Evolutionary conservation across 1,140 invertebrate species (phyloP).

Genomic region (Leptinotarsa defecta): DNA sequence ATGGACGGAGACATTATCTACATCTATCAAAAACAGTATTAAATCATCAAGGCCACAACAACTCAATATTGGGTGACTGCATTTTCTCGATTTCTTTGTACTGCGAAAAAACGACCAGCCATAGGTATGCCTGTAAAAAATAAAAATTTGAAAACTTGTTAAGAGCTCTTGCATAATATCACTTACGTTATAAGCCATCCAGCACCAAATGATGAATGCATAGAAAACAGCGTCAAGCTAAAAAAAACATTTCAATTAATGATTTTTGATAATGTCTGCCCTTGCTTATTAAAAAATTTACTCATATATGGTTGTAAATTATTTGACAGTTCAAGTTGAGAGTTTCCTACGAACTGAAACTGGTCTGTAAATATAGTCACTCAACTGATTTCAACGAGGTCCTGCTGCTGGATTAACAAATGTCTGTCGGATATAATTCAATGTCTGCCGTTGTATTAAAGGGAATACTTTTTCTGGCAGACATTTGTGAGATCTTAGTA

Average conservation of each 20-base stretch:
- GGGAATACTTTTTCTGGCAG: not conserved
- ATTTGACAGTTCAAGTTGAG: too few relatives aligned
- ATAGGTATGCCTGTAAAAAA: conserved; percentile 79
- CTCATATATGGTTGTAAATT: too few relatives aligned
- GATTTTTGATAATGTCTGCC: too few relatives aligned
- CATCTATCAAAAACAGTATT: not conserved
- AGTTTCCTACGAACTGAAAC: too few relatives aligned
- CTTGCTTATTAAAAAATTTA: too few relatives aligned
- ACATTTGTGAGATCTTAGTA: not conserved
- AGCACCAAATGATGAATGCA: conserved; percentile 74
- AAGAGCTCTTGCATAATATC: not conserved
- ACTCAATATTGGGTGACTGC: conserved; percentile 86
- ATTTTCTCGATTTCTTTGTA: conserved; percentile 79
- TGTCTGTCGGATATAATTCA: too few relatives aligned
- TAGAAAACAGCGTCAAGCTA: conserved; percentile 79
- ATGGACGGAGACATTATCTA: not conserved
- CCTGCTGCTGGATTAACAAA: too few relatives aligned
- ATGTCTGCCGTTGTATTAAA: too few relatives aligned
- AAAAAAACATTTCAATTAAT: conserved; percentile 52
- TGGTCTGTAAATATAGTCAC: too few relatives aligned
- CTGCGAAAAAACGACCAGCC: conserved; percentile 77
- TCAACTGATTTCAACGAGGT: too few relatives aligned
- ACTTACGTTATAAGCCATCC: conserved; percentile 85
- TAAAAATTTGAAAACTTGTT: conserved; percentile 28
- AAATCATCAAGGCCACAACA: conserved; percentile 61